Evolutionary conservation across 2,888 invertebrate genomes (phyloP).

Genomic region (Epiblema foenella): DNA sequence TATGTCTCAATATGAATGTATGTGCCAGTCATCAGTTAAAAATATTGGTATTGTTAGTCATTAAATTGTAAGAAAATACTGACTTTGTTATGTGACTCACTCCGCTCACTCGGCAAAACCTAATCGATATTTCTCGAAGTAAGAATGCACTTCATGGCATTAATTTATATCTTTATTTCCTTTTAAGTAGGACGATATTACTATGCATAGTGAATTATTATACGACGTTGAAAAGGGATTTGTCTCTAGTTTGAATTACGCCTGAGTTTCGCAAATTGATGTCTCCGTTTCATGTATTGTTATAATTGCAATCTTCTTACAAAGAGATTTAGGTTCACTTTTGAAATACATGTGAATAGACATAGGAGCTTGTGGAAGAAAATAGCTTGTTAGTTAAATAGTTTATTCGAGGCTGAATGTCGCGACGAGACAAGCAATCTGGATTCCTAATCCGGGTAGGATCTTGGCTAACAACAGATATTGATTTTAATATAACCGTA

Average conservation of each 20-base stretch:
- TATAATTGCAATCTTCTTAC: not conserved
- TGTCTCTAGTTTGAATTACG: slow-evolving; percentile 10
- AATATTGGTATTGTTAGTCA: too few species aligned
- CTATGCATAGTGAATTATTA: slow-evolving; percentile 3
- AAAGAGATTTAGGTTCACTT: not conserved
- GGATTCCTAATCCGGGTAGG: slow-evolving; percentile 19
- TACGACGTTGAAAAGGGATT: not conserved
- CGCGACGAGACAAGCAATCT: slow-evolving; percentile 22
- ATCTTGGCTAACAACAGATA: slow-evolving; percentile 20
- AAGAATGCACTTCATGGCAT: too few species aligned
- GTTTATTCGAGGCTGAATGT: slow-evolving; percentile 15
- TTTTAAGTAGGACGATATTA: not conserved
- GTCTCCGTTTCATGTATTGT: not conserved
- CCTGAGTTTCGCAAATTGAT: slow-evolving; percentile 11
- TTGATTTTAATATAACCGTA: not conserved
- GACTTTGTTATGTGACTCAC: too few species aligned
- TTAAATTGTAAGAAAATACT: too few species aligned
- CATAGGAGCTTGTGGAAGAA: slow-evolving; percentile 1
- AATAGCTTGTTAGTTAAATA: slow-evolving; percentile 8
- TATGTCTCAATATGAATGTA: too few species aligned
- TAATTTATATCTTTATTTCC: not conserved
- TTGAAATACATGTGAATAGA: not conserved
- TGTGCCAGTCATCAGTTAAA: too few species aligned
- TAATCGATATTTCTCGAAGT: too few species aligned
- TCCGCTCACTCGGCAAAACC: too few species aligned